These are phyloP conservation scores for Menidia beryllina DNA, from an alignment of 2,113 vertebrate genomes.

Conservation along the genomic window DNA sequence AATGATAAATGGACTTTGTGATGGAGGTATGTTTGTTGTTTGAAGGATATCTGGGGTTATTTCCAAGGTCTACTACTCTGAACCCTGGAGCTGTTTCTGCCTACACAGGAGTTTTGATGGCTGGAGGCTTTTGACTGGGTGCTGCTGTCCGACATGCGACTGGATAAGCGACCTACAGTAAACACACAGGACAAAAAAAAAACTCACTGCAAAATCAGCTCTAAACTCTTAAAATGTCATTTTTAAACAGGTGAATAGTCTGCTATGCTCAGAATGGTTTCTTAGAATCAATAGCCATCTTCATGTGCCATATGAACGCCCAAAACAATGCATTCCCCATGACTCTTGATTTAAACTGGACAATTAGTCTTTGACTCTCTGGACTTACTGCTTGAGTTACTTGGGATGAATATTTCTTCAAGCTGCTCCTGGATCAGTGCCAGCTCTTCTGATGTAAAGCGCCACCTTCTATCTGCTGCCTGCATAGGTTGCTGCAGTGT, in stretches of 20 bases:
- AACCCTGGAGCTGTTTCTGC: slow-evolving; percentile 49
- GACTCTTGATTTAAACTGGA: no score
- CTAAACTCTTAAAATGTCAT: neutral
- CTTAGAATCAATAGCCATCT: no score
- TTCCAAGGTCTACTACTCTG: slow-evolving; percentile 89
- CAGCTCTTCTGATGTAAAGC: slow-evolving; percentile 85
- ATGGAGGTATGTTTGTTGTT: slow-evolving; percentile 27
- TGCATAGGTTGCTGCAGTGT: slow-evolving; percentile 40
- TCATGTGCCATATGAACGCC: no score
- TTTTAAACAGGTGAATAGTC: no score
- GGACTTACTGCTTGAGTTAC: slow-evolving; percentile 84
- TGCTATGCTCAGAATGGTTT: no score
- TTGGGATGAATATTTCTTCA: slow-evolving; percentile 82
- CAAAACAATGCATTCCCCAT: no score
- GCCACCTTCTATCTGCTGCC: slow-evolving; percentile 86
- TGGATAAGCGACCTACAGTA: slow-evolving; percentile 83
- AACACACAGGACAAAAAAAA: slow-evolving; percentile 1
- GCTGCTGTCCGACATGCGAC: slow-evolving; percentile 78
- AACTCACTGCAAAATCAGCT: neutral
- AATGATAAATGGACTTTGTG: neutral
- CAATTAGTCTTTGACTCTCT: no score
- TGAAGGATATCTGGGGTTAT: slow-evolving; percentile 55
- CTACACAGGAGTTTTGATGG: slow-evolving; percentile 65
- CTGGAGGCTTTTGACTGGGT: slow-evolving; percentile 73
- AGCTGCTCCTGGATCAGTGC: slow-evolving; percentile 87